These are phyloP conservation scores for Pseudomyrmex sp. DNA, from an alignment of 1,140 invertebrate genomes.

Conservation along the genomic window DNA sequence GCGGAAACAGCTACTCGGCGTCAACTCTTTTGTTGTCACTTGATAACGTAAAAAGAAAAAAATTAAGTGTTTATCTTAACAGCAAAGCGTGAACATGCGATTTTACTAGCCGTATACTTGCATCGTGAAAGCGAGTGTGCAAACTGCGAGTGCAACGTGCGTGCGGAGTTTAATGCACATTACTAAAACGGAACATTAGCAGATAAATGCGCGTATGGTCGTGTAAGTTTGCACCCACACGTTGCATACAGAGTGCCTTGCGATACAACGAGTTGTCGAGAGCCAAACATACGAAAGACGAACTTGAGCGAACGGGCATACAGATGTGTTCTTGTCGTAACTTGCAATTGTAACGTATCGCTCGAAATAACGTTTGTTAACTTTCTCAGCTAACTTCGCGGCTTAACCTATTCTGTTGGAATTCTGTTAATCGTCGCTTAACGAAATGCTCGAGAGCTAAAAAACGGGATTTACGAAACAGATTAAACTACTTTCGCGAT, in stretches of 20 bases:
- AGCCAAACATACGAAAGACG: slow-evolving; percentile 41
- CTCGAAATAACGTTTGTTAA: slow-evolving; percentile 39
- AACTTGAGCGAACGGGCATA: slow-evolving; percentile 22
- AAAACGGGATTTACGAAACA: slow-evolving; percentile 19
- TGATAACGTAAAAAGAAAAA: slow-evolving; percentile 1
- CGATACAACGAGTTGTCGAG: slow-evolving; percentile 39
- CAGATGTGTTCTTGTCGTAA: slow-evolving; percentile 36
- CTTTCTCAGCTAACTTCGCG: slow-evolving; percentile 38
- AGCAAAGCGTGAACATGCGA: neutral
- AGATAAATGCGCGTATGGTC: slow-evolving; percentile 39
- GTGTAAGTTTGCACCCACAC: slow-evolving; percentile 34
- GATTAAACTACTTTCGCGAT: slow-evolving; percentile 27
- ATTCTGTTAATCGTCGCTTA: slow-evolving; percentile 30
- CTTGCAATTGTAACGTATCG: slow-evolving; percentile 36
- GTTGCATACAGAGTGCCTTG: neutral
- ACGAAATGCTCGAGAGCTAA: neutral
- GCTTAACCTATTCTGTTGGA: neutral
- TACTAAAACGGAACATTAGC: slow-evolving; percentile 49
- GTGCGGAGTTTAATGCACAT: slow-evolving; percentile 28
- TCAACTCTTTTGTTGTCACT: slow-evolving; percentile 16
- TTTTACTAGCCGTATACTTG: slow-evolving; percentile 17
- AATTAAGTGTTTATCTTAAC: slow-evolving; percentile 29
- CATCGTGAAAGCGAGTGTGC: slow-evolving; percentile 23
- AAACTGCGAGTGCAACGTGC: slow-evolving; percentile 42
- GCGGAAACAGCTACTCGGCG: neutral